phyloP scores from a whole-genome alignment of 53 echinoderm and acorn worm genomes.

The Holothuria scabra region DNA sequence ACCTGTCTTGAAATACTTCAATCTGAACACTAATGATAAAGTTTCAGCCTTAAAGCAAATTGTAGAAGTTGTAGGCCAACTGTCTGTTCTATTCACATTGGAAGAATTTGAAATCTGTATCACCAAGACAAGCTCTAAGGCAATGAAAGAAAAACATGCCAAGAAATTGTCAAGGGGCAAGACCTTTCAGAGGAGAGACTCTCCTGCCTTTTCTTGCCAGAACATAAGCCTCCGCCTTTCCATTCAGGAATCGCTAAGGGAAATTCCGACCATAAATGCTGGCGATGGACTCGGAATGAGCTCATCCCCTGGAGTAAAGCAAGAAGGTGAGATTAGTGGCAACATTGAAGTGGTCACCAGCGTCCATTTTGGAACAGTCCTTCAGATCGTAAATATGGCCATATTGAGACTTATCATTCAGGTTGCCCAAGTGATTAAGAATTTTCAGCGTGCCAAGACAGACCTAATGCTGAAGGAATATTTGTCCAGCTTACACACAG shows the following conservation, averaged over 20 bases:
- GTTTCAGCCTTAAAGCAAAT: constrained; percentile 61
- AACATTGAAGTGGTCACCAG: constrained; percentile 60
- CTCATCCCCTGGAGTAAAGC: constrained; percentile 46
- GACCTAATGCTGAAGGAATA: constrained; percentile 71
- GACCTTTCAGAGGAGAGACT: constrained; percentile 65
- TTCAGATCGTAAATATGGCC: constrained; percentile 96
- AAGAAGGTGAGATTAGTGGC: constrained; percentile 59
- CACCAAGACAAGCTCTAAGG: constrained; percentile 71
- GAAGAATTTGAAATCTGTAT: constrained; percentile 76
- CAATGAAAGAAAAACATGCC: constrained; percentile 51
- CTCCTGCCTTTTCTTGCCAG: constrained; percentile 87
- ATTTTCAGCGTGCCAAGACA: constrained; percentile 76
- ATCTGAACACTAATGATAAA: constrained; percentile 71
- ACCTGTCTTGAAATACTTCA: constrained; percentile 85
- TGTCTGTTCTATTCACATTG: constrained; percentile 61
- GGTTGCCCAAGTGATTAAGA: constrained; percentile 74
- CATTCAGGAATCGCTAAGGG: constrained; percentile 62
- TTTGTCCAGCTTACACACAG: constrained; percentile 49
- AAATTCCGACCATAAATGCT: not conserved
- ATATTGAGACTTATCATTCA: constrained; percentile 88
- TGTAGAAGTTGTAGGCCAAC: constrained; percentile 64
- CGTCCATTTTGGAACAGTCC: constrained; percentile 75
- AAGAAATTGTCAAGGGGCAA: constrained; percentile 53
- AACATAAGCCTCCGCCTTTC: constrained; percentile 69
- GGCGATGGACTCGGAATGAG: not conserved